Base-by-base conservation (phyloP, 1,140 invertebrate genomes). In the Cydia strobilella region DNA sequence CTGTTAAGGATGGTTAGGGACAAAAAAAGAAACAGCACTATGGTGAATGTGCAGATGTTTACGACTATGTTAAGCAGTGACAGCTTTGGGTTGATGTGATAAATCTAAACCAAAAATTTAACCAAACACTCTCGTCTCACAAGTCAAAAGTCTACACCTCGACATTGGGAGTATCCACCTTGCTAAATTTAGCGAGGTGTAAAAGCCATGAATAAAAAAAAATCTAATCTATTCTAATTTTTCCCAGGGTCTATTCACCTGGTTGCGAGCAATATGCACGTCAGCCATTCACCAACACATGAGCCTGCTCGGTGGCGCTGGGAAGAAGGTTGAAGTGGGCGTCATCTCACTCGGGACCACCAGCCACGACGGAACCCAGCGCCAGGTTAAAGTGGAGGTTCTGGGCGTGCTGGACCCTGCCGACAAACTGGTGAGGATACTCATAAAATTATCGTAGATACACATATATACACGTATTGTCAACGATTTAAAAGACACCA, bases 321-420 rank as follows among this genome's bases (percentile, higher is more conserved):
- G 94, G 0, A 94, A 94, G 78, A 94, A 94, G 82, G 94, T 96
- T 1, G 96, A 97, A 91, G 95, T 98, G 5, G 97, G 97, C 13
- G 96, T 98, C 0, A 98, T 98, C 72, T 97, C 97, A 48, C 90
- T 98, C n/a, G 97, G 97, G 0, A 98, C 97, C 0, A 97, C 96
- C 0, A 96, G 96, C 1, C 96, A 97, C 77, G 96, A 97, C 89
- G 96, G 97, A 9, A 95, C 95, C 54, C 95, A 96, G 79, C 94
- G 96, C 71, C 96, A 97, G 87, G 96, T 98, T 0, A 97, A 97
- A 90, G 97, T 98, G 7, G 97, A 98, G 92, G 97, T 98, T 27
- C 92, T 98, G 7, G 97, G 97, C 15, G 95, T 97, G n/a, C 93
- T 97, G 31, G 97, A 98, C 90, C 94, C 95, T 54, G 91, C 94